A percentile compares a stretch with the other conserved stretches of the same genome.
Evolutionary conservation across 2,888 invertebrate species (phyloP).

Genomic region (Nebria salina): DNA sequence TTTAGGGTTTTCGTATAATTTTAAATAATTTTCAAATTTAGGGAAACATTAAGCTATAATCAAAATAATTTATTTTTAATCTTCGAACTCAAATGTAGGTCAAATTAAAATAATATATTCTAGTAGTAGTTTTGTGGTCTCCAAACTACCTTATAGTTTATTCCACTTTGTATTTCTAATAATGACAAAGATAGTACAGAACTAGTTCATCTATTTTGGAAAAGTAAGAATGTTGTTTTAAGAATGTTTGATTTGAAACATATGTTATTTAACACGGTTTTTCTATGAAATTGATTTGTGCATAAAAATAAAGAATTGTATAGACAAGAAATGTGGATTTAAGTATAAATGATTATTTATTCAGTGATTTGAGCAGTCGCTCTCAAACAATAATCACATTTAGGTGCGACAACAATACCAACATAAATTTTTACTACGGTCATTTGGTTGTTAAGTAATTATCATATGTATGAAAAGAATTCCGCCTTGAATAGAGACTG

Average conservation of each 20-base stretch:
- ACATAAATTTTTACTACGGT: not conserved
- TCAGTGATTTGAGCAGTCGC: slow-evolving; percentile 18
- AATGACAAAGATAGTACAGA: no score
- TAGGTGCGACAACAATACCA: slow-evolving; percentile 9
- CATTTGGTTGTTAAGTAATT: slow-evolving; percentile 15
- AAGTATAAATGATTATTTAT: not conserved
- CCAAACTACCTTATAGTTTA: not conserved
- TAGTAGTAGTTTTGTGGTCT: not conserved
- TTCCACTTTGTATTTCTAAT: no score
- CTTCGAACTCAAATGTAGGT: not conserved
- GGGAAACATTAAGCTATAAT: not conserved
- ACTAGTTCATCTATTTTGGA: no score
- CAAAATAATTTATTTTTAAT: not conserved
- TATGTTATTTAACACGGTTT: no score
- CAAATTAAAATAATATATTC: not conserved
- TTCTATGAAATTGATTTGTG: no score
- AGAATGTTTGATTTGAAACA: no score
- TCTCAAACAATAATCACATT: slow-evolving; percentile 17
- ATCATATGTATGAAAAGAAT: slow-evolving; percentile 4
- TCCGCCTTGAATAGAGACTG: slow-evolving; percentile 3
- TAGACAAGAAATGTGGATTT: not conserved
- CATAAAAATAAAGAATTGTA: no score
- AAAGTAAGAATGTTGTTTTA: no score
- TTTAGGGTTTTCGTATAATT: not conserved
- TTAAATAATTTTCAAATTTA: no score